A percentile compares a stretch with the other conserved stretches of the same genome.
phyloP scores from a whole-genome alignment of 1,140 invertebrate genomes.

The Drosophila aff. region DNA sequence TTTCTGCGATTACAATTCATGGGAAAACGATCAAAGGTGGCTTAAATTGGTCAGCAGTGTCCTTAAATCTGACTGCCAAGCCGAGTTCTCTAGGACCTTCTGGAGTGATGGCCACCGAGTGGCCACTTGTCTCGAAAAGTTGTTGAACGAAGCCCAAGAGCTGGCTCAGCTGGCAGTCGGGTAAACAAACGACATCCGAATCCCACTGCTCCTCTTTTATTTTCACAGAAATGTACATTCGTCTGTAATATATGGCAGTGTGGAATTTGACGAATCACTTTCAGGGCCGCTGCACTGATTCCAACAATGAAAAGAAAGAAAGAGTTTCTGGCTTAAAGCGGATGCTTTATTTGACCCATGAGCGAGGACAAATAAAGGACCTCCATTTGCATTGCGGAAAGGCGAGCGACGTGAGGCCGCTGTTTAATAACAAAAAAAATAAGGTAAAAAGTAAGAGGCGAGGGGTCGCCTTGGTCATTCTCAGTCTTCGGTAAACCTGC shows the following conservation, averaged over 20 bases:
- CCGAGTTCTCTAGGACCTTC: constrained; percentile 13
- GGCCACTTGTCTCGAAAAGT: constrained; percentile 33
- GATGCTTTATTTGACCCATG: constrained; percentile 10
- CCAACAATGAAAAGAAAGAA: neutral
- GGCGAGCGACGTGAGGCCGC: constrained; percentile 25
- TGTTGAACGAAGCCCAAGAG: constrained; percentile 33
- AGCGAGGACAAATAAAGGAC: constrained; percentile 20
- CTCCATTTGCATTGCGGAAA: constrained; percentile 27
- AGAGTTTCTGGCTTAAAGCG: constrained; percentile 28
- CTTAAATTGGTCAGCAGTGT: constrained; percentile 11
- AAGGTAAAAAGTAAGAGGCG: neutral
- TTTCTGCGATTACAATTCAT: constrained; percentile 11
- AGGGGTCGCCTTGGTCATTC: constrained; percentile 19
- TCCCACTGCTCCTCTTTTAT: constrained; percentile 5
- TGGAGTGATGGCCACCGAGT: constrained; percentile 23
- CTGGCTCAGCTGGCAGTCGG: constrained; percentile 21
- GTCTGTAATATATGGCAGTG: constrained; percentile 35
- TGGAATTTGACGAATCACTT: constrained; percentile 54
- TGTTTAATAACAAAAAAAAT: constrained; percentile 37
- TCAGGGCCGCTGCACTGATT: constrained; percentile 22
- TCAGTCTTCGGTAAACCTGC: constrained; percentile 23
- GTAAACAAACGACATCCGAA: constrained; percentile 45
- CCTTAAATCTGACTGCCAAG: constrained; percentile 18
- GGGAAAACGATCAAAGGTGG: constrained; percentile 21
- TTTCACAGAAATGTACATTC: constrained; percentile 25